Conservation (phyloP, 2,888 invertebrate genomes). For the Drosophila aldrichi region DNA sequence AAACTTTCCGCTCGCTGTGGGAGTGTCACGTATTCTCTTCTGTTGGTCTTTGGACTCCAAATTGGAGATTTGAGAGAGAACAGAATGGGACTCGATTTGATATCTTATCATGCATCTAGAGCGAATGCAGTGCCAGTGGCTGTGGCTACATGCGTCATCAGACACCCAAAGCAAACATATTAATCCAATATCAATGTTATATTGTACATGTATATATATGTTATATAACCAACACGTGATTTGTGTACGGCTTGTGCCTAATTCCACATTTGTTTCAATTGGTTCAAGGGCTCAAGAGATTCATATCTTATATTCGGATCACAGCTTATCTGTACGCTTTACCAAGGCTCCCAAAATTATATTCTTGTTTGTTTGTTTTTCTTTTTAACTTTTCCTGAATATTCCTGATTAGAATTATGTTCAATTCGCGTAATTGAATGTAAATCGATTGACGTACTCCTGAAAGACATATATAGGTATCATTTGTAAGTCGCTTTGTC, state of each 20-base stretch:
- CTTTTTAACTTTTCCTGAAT: too few relatives aligned
- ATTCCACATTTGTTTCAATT: neutral
- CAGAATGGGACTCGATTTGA: conserved; percentile 1
- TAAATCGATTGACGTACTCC: neutral
- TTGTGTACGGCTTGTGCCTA: neutral
- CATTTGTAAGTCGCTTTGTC: neutral
- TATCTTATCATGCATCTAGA: conserved; percentile 26
- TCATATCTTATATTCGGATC: conserved; percentile 3
- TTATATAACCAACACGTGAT: conserved; percentile 1
- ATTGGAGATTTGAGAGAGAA: conserved; percentile 1
- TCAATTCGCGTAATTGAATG: neutral
- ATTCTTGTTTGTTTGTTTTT: neutral
- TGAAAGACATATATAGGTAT: conserved; percentile 12
- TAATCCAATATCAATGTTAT: conserved; percentile 3
- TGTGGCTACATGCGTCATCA: conserved; percentile 9
- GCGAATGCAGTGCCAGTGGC: conserved; percentile 15
- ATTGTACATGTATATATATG: neutral
- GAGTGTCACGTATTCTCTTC: neutral
- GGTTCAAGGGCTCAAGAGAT: conserved; percentile 3
- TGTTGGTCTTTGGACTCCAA: conserved; percentile 8
- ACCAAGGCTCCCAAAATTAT: conserved; percentile 1
- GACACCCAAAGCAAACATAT: neutral
- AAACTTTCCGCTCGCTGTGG: conserved; percentile 14
- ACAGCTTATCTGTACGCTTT: conserved; percentile 1
- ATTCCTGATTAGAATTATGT: neutral